phyloP scores from a whole-genome alignment of 2,888 invertebrate species.

The Crossocerus cetratus region DNA sequence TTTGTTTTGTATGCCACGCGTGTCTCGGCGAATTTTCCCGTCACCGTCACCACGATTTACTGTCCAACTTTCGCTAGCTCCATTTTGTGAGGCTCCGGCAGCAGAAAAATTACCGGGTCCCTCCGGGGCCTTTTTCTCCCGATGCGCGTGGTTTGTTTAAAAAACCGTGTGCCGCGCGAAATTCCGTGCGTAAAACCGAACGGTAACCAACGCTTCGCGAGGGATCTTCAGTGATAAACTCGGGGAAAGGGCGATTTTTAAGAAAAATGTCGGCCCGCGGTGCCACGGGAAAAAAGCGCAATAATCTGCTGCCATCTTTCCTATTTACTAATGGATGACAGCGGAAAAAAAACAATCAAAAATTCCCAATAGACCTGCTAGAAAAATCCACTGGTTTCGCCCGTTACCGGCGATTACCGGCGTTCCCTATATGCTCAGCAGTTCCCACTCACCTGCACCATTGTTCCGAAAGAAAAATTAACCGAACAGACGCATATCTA shows the following conservation, averaged over 20 bases:
- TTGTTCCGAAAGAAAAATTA: slow-evolving; percentile 73
- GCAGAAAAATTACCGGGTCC: slow-evolving; percentile 27
- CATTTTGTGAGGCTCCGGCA: slow-evolving; percentile 27
- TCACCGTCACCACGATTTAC: slow-evolving; percentile 10
- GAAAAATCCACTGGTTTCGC: slow-evolving; percentile 61
- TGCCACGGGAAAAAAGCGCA: slow-evolving; percentile 74
- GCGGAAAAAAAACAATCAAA: slow-evolving; percentile 75
- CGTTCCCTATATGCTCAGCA: slow-evolving; percentile 54
- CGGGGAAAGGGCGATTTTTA: slow-evolving; percentile 44
- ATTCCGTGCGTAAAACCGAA: slow-evolving; percentile 61
- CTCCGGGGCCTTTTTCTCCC: slow-evolving; percentile 29
- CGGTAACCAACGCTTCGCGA: slow-evolving; percentile 52
- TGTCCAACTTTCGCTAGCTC: slow-evolving; percentile 14
- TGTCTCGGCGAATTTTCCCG: slow-evolving; percentile 1
- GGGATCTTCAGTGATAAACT: slow-evolving; percentile 34
- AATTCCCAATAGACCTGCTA: slow-evolving; percentile 70
- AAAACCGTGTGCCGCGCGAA: slow-evolving; percentile 49
- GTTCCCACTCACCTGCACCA: slow-evolving; percentile 74
- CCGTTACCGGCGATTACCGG: slow-evolving; percentile 30
- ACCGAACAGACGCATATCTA: slow-evolving; percentile 75
- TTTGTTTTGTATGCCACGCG: slow-evolving; percentile 1
- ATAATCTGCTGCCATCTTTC: slow-evolving; percentile 77
- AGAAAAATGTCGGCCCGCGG: slow-evolving; percentile 73
- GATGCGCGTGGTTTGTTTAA: slow-evolving; percentile 32
- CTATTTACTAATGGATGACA: slow-evolving; percentile 77